These are phyloP conservation scores for Meloe dianella DNA, from an alignment of 2,888 invertebrate species.

Conservation along the genomic window DNA sequence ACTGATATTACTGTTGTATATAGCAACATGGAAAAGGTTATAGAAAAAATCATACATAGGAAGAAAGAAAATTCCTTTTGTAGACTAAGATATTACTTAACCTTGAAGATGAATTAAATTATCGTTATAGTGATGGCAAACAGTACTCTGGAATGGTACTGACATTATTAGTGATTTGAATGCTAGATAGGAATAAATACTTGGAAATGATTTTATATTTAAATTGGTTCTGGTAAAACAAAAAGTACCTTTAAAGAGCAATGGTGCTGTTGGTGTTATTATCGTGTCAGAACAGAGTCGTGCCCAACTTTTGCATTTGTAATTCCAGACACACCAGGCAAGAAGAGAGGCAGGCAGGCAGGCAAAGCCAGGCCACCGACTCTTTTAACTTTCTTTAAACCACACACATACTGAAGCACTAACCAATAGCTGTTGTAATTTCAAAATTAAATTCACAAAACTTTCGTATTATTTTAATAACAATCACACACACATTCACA, in stretches of 20 bases:
- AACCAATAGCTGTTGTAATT: slow-evolving; percentile 1
- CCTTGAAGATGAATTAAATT: background rate
- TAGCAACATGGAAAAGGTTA: slow-evolving; percentile 2
- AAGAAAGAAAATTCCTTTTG: background rate
- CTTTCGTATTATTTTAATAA: slow-evolving; percentile 13
- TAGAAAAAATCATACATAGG: background rate
- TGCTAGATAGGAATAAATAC: background rate
- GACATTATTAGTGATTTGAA: slow-evolving; percentile 4
- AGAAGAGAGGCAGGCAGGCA: slow-evolving; percentile 6
- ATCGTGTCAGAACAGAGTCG: slow-evolving; percentile 41
- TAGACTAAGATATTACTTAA: background rate
- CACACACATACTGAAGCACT: background rate
- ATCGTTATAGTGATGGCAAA: background rate
- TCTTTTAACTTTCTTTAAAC: slow-evolving; percentile 10
- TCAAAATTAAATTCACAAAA: background rate
- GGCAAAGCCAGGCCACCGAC: slow-evolving; percentile 21
- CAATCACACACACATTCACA: slow-evolving; percentile 17
- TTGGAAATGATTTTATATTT: slow-evolving; percentile 9
- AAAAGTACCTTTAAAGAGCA: slow-evolving; percentile 40
- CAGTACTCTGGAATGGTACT: background rate
- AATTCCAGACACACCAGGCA: slow-evolving; percentile 26
- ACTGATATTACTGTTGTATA: background rate
- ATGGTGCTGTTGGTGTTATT: slow-evolving; percentile 16
- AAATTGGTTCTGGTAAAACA: background rate
- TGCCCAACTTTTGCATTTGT: slow-evolving; percentile 46